Base-by-base conservation (phyloP, 2,113 vertebrate species). In the Oreotrochilus melanogaster region DNA sequence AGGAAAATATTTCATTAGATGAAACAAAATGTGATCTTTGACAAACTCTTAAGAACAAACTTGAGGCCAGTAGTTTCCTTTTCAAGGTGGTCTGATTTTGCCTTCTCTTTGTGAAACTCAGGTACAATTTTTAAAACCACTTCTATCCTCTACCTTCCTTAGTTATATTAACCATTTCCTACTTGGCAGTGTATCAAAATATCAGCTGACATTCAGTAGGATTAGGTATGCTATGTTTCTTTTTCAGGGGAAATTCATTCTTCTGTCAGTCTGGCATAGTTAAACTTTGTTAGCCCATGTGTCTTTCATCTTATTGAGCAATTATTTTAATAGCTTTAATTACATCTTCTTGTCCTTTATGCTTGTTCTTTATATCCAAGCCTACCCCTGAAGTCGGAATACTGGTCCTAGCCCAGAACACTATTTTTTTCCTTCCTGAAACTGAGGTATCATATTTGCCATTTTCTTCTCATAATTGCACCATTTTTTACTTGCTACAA, bases 1-100 rank as follows among this genome's bases (percentile, higher is more conserved):
- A 80, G 64, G 86, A 83, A 92, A 89, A 70, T 30, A 58, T 70
- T 83, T 83, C 61, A 86, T 88, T 83, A 92, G 56, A 73, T 80
- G 45, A 92, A 95, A 83, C 17, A 3, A 48, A 83, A 27, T 28
- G 24, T 73, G 27, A 61, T 86, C 47, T 90, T 86, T 45, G 33
- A 48, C 64, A 86, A 84, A 45, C 3, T 51, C 65, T n/a, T 61
- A 39, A 37, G 43, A 45, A 33, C 1, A 3, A 45, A 35, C 8
- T 72, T 64, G 61, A 79, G 18, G 10, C 35, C 33, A 30, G 25
- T 11, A 51, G 9, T 66, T 74, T 81, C 14, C 33, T 78, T 91
- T 81, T 42, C 47, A 67, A 22, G 16, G 14, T 18, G 11, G 39
- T 84, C 47, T 66, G 11, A 4, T 80, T 88, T 84, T 91, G 43